Evolutionary conservation across 2,113 vertebrate genomes (phyloP).

Genomic region (Etheostoma cragini): DNA sequence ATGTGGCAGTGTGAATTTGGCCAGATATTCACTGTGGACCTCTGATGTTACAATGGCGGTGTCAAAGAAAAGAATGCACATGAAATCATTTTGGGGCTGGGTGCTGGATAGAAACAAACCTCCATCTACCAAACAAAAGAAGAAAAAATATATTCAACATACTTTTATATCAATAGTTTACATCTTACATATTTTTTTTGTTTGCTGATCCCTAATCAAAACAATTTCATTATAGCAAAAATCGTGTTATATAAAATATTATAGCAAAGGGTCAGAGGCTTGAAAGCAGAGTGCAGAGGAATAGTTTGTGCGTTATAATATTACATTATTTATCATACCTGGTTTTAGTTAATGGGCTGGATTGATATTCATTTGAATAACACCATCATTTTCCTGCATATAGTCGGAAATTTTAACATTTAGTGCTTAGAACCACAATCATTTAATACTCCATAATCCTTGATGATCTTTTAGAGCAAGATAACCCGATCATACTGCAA

Average conservation of each 20-base stretch:
- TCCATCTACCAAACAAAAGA: background rate
- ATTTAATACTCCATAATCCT: background rate
- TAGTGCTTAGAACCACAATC: background rate
- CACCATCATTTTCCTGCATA: background rate
- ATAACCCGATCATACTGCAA: background rate
- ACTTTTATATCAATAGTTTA: conserved; percentile 3
- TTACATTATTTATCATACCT: background rate
- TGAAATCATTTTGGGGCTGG: conserved; percentile 16
- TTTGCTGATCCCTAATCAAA: background rate
- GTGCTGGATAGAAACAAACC: conserved; percentile 13
- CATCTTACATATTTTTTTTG: background rate
- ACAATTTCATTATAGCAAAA: background rate
- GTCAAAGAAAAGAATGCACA: conserved; percentile 31
- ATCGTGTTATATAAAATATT: background rate
- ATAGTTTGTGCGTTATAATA: background rate
- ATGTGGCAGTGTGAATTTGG: conserved; percentile 59
- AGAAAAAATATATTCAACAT: conserved; percentile 10
- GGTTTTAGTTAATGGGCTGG: background rate
- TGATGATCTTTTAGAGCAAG: background rate
- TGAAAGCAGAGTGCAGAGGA: background rate
- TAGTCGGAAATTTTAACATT: background rate
- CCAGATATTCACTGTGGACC: conserved; percentile 45
- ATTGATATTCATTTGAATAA: background rate
- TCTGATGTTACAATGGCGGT: conserved; percentile 48
- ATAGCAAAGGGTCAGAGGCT: background rate